Percentiles rank a stretch among this genome's conserved stretches.
phyloP scores from a whole-genome alignment of 2,888 invertebrate species.

The Hirudinaria manillensis region DNA sequence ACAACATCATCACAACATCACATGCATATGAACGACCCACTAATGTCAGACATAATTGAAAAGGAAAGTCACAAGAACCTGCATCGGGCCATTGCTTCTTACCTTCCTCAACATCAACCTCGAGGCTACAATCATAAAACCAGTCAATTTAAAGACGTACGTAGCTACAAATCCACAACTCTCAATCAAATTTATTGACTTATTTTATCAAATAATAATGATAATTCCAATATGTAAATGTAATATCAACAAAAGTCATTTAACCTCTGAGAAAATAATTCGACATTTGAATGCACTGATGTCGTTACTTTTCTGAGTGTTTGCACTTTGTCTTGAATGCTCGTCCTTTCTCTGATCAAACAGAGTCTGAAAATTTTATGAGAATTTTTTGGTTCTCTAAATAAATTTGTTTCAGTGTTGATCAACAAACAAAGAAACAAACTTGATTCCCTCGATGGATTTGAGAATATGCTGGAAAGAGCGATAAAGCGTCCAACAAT shows the following conservation, averaged over 20 bases:
- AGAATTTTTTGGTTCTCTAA: neutral
- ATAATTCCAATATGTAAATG: neutral
- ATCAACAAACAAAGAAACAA: slow-evolving; percentile 34
- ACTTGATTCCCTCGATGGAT: slow-evolving; percentile 42
- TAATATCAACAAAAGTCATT: neutral
- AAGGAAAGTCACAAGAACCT: no score
- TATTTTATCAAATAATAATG: neutral
- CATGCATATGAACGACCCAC: no score
- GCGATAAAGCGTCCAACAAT: slow-evolving; percentile 43
- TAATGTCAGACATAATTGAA: no score
- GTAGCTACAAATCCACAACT: no score
- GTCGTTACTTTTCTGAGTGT: neutral
- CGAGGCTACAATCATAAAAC: no score
- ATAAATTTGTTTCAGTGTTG: neutral
- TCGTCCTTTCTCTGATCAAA: slow-evolving; percentile 15
- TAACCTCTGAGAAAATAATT: neutral
- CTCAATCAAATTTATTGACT: no score
- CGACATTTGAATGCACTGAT: neutral
- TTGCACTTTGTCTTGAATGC: neutral
- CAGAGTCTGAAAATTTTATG: slow-evolving; percentile 12
- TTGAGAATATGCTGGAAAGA: slow-evolving; percentile 46
- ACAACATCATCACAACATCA: no score
- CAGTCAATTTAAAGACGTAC: no score
- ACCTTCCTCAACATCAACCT: no score
- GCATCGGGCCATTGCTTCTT: no score